Evolutionary conservation across 2,888 invertebrate genomes (phyloP), one percentile per base, ranked within the genome.

Genomic region (Patella ulyssiponensis): DNA sequence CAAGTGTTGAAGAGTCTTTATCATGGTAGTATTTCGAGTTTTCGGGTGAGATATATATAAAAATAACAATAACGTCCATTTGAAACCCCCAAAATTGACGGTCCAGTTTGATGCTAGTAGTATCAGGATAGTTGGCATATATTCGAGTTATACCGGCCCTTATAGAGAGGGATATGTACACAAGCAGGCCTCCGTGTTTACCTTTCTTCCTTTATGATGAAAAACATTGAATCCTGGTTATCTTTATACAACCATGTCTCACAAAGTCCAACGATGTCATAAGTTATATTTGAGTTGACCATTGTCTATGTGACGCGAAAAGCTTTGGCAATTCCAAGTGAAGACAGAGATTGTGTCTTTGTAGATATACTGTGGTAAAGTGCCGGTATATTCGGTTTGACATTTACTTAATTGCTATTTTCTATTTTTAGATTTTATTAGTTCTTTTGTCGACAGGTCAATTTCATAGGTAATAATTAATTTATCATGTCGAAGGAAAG

Each of bases 131-230:
- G 23, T 3, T n/a, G n/a, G n/a, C 23, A 20, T 20, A 64, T 15
- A 64, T 64, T 23, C 20, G 3, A 64, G n/a, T 64, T 64, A 20
- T 12, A 15, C 64, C 20, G 20, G n/a, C 23, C 2, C 5, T 64
- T 64, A 20, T 64, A 20, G 64, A 17, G 9, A 64, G 23, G 11
- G 20, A 64, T 11, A 64, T 23, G 15, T 64, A 64, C 64, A 64
- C 64, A 64, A 64, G n/a, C 23, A 64, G 64, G 20, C 64, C 64
- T 20, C 64, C 64, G 64, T 64, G 64, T 64, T 64, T 64, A n/a
- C 64, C 64, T 23, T n/a, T 64, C 20, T n/a, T 15, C 20, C 23
- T 44, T 9, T 44, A 44, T 20, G 64, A 64, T 9, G 23, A 11
- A 23, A 20, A 64, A 23, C 23, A 20, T 23, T 64, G 64, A n/a